phyloP scores from a whole-genome alignment of 2,888 invertebrate genomes.

The Ptilodon capucinus region DNA sequence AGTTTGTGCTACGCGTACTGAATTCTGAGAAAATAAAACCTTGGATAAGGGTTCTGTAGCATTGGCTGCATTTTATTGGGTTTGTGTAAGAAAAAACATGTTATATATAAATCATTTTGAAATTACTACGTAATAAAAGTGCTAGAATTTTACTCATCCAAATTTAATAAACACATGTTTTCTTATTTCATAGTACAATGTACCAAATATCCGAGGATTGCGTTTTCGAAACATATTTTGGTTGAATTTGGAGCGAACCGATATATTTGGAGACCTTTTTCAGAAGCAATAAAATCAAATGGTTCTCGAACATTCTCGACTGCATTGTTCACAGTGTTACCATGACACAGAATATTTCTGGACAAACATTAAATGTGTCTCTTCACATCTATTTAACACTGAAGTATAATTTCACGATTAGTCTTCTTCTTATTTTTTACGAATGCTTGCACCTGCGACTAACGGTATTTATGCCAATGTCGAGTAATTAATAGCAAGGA shows the following conservation, averaged over 20 bases:
- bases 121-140: no score
- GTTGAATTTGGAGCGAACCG: neutral
- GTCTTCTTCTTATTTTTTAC: no score
- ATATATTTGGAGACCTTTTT: constrained; percentile 30
- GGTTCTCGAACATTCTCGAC: constrained; percentile 28
- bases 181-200: neutral
- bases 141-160: constrained; percentile 11
- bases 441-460: no score
- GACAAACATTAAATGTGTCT: neutral
- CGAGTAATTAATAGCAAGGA: no score
- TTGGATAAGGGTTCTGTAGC: no score
- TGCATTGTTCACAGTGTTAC: constrained; percentile 18
- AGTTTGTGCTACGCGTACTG: no score
- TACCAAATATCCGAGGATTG: neutral
- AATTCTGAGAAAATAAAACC: no score
- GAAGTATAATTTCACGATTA: neutral
- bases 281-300: constrained; percentile 39
- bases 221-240: neutral
- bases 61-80: no score
- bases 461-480: no score
- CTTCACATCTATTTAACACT: neutral
- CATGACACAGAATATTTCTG: neutral
- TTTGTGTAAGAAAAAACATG: no score
- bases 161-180: no score
- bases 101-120: no score